Percentiles rank a stretch among this genome's conserved stretches.
phyloP scores from a whole-genome alignment of 1,140 invertebrate species.

The Notospermus geniculatus region DNA sequence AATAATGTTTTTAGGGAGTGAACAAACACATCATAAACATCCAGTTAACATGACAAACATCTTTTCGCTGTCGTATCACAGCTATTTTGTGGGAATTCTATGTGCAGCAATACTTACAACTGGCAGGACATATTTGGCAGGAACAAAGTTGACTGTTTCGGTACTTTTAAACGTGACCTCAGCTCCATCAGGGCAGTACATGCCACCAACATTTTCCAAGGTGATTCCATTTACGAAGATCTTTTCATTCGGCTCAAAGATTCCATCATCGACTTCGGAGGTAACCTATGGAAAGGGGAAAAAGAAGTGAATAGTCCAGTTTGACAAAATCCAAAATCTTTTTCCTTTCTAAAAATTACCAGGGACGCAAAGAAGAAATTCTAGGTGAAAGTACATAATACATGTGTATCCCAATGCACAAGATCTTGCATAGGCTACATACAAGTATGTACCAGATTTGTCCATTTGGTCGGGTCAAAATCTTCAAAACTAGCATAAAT shows the following conservation, averaged over 20 bases:
- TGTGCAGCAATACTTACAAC: not conserved
- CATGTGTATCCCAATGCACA: no score
- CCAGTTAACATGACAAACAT: not conserved
- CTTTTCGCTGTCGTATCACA: not conserved
- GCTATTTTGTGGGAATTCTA: not conserved
- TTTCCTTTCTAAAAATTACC: no score
- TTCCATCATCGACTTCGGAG: constrained; percentile 6
- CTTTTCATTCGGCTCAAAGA: constrained; percentile 10
- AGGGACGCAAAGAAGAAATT: no score
- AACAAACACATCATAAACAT: no score
- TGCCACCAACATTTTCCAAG: not conserved
- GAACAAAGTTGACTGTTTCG: not conserved
- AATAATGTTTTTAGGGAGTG: no score
- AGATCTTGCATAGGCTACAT: no score
- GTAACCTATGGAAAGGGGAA: not conserved
- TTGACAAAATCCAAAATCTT: no score
- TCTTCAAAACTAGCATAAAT: no score
- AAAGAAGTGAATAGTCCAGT: no score
- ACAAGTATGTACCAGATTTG: no score
- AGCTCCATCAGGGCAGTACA: not conserved
- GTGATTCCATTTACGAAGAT: not conserved
- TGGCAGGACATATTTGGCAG: not conserved
- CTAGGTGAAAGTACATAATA: no score
- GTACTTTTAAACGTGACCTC: not conserved
- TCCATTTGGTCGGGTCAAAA: no score